Base-by-base conservation (phyloP, 2,797 vertebrate species). In the Clangula hyemalis region DNA sequence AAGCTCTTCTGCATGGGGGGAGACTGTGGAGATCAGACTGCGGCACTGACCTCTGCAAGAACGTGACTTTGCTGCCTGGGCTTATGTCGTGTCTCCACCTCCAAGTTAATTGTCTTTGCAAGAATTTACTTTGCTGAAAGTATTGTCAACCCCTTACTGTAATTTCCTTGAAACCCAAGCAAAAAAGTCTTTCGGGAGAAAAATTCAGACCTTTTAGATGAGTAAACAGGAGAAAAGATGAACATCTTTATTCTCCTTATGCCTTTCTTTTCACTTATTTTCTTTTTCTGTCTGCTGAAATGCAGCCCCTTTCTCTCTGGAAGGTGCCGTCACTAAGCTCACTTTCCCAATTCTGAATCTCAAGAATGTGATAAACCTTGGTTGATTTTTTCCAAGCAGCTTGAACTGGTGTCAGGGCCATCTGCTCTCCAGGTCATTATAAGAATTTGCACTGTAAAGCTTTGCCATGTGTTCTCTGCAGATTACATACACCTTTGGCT, bases 391-490 rank as follows among this genome's bases (percentile, higher is more conserved):
- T 85, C 76, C 61, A 68, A 61, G n/a, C 0, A 3, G 45, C 49
- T 74, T 90, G 58, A 64, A 89, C 41, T 47, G 75, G 88, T 90
- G 91, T 95, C 89, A 89, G 87, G 87, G 80, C 92, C 88, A 94
- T 93, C 93, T 91, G 85, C 89, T 95, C 87, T 60, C 25, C 87
- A 94, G 95, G 90, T 94, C 91, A 57, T 80, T 77, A 57, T 7
- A 90, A 64, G 95, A 89, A 93, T 96, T 85, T 81, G 73, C 87
- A 70, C 85, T 2, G 36, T 85, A 93, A 96, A 97, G 85, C 87
- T 95, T 94, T 85, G 91, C 94, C 93, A 90, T 95, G 88, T 96
- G 94, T 96, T 95, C 87, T 64, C 88, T 21, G 85, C 86, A 84
- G 88, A 91, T 94, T 90, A 89, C 81, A 90, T 72, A 85, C 89